Percentiles rank a stretch among this genome's conserved stretches.
Conservation (phyloP, 2,113 vertebrate genomes). For the Anhinga rufa region DNA sequence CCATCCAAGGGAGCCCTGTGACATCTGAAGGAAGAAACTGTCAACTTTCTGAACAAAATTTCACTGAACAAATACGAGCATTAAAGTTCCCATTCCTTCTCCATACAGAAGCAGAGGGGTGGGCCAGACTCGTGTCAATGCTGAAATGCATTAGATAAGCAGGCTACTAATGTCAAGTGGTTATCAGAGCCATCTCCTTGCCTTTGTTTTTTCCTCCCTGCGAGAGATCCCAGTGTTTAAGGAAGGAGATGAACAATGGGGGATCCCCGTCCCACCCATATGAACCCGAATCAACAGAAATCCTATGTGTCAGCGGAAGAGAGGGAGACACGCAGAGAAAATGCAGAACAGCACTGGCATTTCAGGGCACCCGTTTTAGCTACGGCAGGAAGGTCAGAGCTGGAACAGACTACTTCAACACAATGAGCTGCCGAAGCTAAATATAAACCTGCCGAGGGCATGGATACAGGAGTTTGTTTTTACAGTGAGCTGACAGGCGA, state of each 20-base stretch:
- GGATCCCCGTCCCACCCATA: neutral
- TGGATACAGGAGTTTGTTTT: constrained; percentile 13
- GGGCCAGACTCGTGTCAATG: neutral
- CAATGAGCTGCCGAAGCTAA: constrained; percentile 23
- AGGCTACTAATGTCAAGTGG: neutral
- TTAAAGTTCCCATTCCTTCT: neutral
- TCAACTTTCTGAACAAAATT: neutral
- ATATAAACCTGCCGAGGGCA: neutral
- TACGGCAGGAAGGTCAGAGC: constrained; percentile 38
- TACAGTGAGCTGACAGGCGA: neutral
- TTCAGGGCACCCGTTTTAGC: constrained; percentile 28
- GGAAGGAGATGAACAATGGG: neutral
- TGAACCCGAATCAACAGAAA: neutral
- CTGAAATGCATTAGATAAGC: neutral
- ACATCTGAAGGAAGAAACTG: neutral
- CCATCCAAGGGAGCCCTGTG: neutral
- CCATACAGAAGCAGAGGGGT: neutral
- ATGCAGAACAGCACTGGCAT: neutral
- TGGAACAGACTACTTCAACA: constrained; percentile 2
- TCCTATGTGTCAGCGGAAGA: neutral
- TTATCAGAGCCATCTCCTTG: neutral
- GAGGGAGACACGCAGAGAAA: neutral
- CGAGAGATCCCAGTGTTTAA: neutral
- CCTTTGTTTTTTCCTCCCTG: neutral
- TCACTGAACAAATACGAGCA: neutral